phyloP scores from a whole-genome alignment of 2,113 vertebrate genomes.

The Cheilinus undulatus region DNA sequence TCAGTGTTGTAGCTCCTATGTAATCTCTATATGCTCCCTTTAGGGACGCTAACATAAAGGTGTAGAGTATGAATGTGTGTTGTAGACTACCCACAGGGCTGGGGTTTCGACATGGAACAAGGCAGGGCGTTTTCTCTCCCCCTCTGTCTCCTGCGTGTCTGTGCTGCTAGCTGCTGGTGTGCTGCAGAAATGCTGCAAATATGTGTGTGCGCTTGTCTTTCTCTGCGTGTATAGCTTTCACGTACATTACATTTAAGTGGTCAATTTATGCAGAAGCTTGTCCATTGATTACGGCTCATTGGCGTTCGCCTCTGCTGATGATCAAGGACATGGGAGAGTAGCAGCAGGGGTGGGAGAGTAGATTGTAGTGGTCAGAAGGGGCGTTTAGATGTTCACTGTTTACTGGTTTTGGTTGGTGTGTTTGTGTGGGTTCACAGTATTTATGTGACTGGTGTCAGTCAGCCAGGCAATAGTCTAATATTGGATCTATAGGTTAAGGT shows the following conservation, averaged over 20 bases:
- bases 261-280: conserved; percentile 25
- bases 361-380: conserved; percentile 31
- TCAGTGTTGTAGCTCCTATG: conserved; percentile 39
- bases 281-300: conserved; percentile 39
- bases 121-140: conserved; percentile 86
- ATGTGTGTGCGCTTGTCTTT: background rate
- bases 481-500: conserved; percentile 38
- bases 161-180: conserved; percentile 40
- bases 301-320: conserved; percentile 25
- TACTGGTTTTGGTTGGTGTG: conserved; percentile 22
- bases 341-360: conserved; percentile 28
- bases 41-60: conserved; percentile 25
- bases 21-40: conserved; percentile 17
- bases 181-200: conserved; percentile 17
- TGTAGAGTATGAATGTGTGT: background rate
- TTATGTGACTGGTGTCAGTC: conserved; percentile 27
- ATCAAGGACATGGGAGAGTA: conserved; percentile 38
- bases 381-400: conserved; percentile 55
- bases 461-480: conserved; percentile 13
- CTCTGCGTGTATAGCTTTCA: background rate
- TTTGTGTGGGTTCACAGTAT: conserved; percentile 17
- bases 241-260: conserved; percentile 41
- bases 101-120: conserved; percentile 73
- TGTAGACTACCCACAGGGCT: conserved; percentile 38
- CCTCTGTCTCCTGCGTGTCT: conserved; percentile 67